Conservation (phyloP, 2,797 vertebrate genomes). For the Bucorvus abyssinicus region DNA sequence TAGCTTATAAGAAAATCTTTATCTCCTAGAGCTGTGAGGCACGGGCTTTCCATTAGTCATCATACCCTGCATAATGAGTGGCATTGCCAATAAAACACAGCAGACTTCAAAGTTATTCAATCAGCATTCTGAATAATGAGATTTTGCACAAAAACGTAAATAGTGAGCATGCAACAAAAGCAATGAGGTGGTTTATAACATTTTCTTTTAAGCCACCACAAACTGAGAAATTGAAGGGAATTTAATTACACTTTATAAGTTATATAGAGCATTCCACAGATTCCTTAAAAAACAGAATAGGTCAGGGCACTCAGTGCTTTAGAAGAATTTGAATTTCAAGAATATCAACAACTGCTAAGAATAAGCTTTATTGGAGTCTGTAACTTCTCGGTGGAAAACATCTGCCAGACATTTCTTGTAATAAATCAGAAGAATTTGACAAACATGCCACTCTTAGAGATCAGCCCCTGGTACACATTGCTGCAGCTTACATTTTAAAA, state of each 20-base stretch:
- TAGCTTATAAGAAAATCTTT: background rate
- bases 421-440: background rate
- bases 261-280: background rate
- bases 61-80: background rate
- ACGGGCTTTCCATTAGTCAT: background rate
- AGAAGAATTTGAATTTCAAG: background rate
- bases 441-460: background rate
- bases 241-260: background rate
- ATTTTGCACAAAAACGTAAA: slow-evolving; percentile 19
- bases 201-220: background rate
- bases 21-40: background rate
- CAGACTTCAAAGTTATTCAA: background rate
- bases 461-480: background rate
- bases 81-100: background rate
- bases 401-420: background rate
- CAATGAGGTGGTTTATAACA: background rate
- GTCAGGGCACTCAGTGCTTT: background rate
- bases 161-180: slow-evolving; percentile 1
- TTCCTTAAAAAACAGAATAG: background rate
- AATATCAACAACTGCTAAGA: background rate
- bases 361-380: background rate
- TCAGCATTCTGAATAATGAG: background rate
- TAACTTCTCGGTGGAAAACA: background rate
- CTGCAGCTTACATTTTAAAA: background rate
- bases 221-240: background rate